These are phyloP conservation scores for Barbus barbus DNA, from an alignment of 2,113 vertebrate genomes.

Conservation along the genomic window DNA sequence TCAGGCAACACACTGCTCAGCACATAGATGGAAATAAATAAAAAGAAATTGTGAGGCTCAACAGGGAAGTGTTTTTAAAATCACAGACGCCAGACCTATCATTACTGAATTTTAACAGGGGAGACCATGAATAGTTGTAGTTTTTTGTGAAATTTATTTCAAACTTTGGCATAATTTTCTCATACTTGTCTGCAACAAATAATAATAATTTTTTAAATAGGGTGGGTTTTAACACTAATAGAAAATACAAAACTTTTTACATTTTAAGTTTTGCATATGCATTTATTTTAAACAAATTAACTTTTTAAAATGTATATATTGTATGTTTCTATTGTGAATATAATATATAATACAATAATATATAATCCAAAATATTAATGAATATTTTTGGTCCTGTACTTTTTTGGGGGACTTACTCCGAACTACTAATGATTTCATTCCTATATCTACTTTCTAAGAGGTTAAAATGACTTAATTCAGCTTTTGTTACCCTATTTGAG, in stretches of 20 bases:
- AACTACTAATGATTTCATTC: neutral
- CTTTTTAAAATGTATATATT: too few relatives aligned
- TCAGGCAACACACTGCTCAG: constrained; percentile 51
- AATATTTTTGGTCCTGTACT: neutral
- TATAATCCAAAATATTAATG: neutral
- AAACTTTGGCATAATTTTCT: neutral
- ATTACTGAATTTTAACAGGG: neutral
- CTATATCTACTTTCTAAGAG: neutral
- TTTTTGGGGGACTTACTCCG: neutral
- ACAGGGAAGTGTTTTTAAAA: neutral
- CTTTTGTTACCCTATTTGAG: neutral
- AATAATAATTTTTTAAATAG: neutral
- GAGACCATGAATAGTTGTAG: neutral
- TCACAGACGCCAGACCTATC: neutral
- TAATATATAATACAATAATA: too few relatives aligned
- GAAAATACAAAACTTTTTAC: too few relatives aligned
- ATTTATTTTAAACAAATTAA: too few relatives aligned
- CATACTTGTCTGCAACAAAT: neutral
- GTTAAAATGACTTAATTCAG: neutral
- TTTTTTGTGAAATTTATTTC: neutral
- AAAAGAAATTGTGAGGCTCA: neutral
- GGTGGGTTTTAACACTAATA: too few relatives aligned
- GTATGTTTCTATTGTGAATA: too few relatives aligned
- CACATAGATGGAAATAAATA: constrained; percentile 3
- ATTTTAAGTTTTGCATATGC: too few relatives aligned